Base-by-base conservation (phyloP, 2,113 vertebrate species). In the Etheostoma spectabile region DNA sequence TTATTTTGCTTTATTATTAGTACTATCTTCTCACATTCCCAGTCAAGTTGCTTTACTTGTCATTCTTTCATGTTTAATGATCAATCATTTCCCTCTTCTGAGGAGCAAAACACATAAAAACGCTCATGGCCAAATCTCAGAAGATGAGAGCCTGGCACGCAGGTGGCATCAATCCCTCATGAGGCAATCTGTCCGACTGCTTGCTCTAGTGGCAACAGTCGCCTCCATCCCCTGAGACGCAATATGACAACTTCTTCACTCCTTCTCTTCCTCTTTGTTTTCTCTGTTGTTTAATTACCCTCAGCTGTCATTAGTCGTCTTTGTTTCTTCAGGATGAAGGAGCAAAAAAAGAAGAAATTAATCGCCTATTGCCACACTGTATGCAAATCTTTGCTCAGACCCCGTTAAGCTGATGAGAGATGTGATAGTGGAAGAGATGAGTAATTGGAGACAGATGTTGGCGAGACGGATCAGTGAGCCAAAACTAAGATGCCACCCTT, bases 381-480 rank as follows among this genome's bases (percentile, higher is more conserved):
- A 93, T 95, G 93, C 91, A 94, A 94, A 95, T 95, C 84, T 93
- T 95, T 91, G 83, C 90, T 91, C 92, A 94, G 89, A 86, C 90
- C 89, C 87, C 57, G 87, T 92, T 93, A 92, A 90, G 88, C 92
- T 76, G 89, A 94, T 93, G 91, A 92, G 90, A 93, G 89, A 92
- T 89, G 73, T 83, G 91, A 94, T 92, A 89, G 82, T 81, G 80
- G 81, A 93, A 80, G 82, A 86, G 87, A 90, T 88, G 86, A 94
- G 90, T 95, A 95, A 96, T 96, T 94, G 93, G 88, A 93, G 92
- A 95, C 95, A 95, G 95, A 94, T 95, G 94, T 94, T 95, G 80
- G 81, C 73, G 91, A 86, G 86, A 92, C 79, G 89, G 93, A 92
- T 95, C 94, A 94, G 81, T 95, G 94, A 94, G 93, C 93, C 91